Percentiles rank a stretch among this genome's conserved stretches.
These are phyloP conservation scores for Malacosoma neustria DNA, from an alignment of 2,888 invertebrate species.

Conservation along the genomic window DNA sequence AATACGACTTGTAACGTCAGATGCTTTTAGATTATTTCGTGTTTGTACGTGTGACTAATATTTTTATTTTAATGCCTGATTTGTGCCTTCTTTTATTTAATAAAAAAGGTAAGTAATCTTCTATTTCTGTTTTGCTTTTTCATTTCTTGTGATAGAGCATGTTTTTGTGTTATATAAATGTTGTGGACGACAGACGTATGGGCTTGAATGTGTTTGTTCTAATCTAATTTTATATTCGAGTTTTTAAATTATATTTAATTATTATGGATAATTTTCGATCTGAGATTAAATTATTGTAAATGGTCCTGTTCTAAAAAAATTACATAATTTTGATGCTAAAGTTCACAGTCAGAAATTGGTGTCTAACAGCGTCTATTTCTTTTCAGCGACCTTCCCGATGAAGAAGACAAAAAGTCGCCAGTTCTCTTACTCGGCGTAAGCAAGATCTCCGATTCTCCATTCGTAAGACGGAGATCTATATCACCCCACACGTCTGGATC, in stretches of 20 bases:
- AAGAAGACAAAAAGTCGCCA: slow-evolving; percentile 73
- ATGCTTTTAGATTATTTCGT: no score
- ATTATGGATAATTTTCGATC: no score
- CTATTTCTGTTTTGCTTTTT: background rate
- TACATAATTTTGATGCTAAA: background rate
- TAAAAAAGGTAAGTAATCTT: background rate
- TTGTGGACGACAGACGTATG: no score
- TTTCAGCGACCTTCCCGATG: slow-evolving; percentile 77
- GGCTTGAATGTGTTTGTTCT: no score
- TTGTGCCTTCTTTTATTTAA: background rate
- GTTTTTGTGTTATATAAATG: no score
- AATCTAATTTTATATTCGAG: no score
- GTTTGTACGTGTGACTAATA: background rate
- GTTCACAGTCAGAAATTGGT: no score
- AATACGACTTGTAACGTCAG: no score
- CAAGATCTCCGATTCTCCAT: slow-evolving; percentile 68
- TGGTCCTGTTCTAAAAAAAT: background rate
- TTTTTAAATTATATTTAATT: no score
- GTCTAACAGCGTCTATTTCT: slow-evolving; percentile 11
- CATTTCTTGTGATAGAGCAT: no score
- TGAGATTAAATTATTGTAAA: no score
- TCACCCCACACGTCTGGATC: slow-evolving; percentile 54
- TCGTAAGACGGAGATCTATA: slow-evolving; percentile 51
- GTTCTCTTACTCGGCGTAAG: slow-evolving; percentile 77
- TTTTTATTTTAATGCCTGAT: background rate